Conservation (phyloP, 2,888 invertebrate genomes). For the Morinoia aosen region DNA sequence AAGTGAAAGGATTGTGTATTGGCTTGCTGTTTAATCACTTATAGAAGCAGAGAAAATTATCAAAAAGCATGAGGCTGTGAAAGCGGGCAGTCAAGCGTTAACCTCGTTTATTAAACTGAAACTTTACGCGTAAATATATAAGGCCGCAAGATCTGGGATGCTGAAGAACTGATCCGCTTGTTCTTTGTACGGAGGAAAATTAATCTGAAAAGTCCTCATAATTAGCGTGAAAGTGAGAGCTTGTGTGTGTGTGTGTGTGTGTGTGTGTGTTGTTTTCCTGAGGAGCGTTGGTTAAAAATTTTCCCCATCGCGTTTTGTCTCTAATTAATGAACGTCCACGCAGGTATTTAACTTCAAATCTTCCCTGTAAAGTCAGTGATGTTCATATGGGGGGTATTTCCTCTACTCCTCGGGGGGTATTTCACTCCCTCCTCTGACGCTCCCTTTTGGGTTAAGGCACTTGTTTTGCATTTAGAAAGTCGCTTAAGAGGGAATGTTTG, state of each 20-base stretch:
- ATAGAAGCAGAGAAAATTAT: neutral
- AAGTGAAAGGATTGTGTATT: neutral
- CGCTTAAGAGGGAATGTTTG: neutral
- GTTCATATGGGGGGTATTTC: neutral
- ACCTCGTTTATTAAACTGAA: neutral
- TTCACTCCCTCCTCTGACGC: neutral
- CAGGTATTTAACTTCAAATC: neutral
- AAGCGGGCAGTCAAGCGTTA: neutral
- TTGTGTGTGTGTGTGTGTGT: neutral
- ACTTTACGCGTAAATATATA: neutral
- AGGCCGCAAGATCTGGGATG: neutral
- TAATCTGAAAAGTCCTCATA: neutral
- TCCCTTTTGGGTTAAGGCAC: neutral
- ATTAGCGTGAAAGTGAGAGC: neutral
- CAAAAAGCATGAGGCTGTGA: neutral
- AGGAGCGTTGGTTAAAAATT: neutral
- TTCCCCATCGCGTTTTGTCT: neutral
- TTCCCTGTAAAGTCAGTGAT: neutral
- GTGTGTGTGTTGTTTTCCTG: neutral
- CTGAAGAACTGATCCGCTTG: neutral
- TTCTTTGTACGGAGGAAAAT: neutral
- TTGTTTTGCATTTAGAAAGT: conserved; percentile 4
- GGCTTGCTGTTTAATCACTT: neutral
- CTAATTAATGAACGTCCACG: neutral
- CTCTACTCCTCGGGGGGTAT: neutral